These are phyloP conservation scores for Calidris pugnax DNA, from an alignment of 2,113 vertebrate species.

Conservation along the genomic window DNA sequence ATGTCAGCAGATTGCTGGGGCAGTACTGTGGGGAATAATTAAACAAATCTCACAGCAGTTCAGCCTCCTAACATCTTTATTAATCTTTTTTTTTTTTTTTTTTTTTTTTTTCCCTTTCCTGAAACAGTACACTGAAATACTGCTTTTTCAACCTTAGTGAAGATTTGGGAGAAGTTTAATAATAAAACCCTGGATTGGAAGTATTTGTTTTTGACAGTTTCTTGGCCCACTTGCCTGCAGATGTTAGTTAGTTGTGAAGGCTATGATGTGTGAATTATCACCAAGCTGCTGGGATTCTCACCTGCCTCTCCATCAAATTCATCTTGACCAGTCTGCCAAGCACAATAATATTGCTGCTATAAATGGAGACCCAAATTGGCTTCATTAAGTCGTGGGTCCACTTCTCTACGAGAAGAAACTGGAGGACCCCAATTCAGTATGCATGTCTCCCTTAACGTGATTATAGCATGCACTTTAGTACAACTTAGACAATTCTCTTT, in stretches of 20 bases:
- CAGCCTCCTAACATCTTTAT: conserved; percentile 88
- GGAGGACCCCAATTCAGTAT: background rate
- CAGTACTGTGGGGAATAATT: conserved; percentile 85
- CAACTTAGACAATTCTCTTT: conserved; percentile 71
- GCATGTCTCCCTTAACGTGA: background rate
- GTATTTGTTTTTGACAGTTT: conserved; percentile 58
- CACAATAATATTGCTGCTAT: conserved; percentile 9
- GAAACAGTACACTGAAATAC: conserved; percentile 50
- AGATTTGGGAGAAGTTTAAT: conserved; percentile 66
- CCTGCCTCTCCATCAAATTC: conserved; percentile 67
- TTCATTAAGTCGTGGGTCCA: background rate
- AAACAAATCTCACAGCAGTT: conserved; percentile 86
- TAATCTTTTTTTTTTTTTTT: conserved; percentile 74
- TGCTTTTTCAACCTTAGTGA: conserved; percentile 58
- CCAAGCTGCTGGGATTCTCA: conserved; percentile 64
- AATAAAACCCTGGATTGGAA: conserved; percentile 55
- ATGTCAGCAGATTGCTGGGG: conserved; percentile 89
- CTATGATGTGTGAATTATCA: conserved; percentile 73
- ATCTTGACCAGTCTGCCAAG: conserved; percentile 55
- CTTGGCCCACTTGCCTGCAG: conserved; percentile 43
- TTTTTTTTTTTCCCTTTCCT: background rate
- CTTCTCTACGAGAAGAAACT: background rate
- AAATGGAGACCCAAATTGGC: background rate
- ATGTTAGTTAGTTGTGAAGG: conserved; percentile 47
- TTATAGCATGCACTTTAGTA: conserved; percentile 58